Evolutionary conservation across 2,113 vertebrate genomes (phyloP).

Genomic region (Andinoacara biseriatus): DNA sequence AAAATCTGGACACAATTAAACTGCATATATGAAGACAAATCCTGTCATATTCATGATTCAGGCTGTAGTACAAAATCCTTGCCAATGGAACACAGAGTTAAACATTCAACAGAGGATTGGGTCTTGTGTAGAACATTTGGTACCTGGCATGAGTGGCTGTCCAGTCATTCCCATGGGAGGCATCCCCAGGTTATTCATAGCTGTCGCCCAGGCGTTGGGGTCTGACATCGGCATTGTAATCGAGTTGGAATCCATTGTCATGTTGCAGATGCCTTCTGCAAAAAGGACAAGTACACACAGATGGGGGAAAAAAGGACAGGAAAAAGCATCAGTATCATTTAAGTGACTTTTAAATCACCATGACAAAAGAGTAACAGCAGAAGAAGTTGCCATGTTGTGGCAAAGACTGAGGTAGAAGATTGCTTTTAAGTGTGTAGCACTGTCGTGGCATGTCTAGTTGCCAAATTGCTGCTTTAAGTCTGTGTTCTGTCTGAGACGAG

Average conservation of each 20-base stretch:
- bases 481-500: background rate
- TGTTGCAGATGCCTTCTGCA: slow-evolving; percentile 86
- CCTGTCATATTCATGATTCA: background rate
- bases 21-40: background rate
- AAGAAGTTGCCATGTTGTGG: background rate
- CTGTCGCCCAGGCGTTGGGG: slow-evolving; percentile 91
- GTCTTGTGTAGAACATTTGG: background rate
- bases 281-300: background rate
- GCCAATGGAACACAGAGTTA: background rate
- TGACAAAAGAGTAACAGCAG: background rate
- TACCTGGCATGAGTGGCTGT: slow-evolving; percentile 92
- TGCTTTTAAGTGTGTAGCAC: background rate
- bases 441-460: background rate
- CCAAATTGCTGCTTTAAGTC: slow-evolving; percentile 11
- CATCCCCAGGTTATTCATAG: slow-evolving; percentile 98
- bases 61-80: background rate
- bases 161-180: slow-evolving; percentile 89
- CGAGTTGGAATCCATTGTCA: slow-evolving; percentile 87
- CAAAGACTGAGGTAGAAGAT: background rate
- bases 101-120: background rate
- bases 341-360: slow-evolving; percentile 9
- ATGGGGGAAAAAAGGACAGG: background rate
- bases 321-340: slow-evolving; percentile 2
- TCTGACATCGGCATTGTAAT: slow-evolving; percentile 93
- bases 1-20: background rate